A percentile compares a stretch with the other conserved stretches of the same genome.
phyloP scores from a whole-genome alignment of 2,113 vertebrate species.

The Etia nguti region DNA sequence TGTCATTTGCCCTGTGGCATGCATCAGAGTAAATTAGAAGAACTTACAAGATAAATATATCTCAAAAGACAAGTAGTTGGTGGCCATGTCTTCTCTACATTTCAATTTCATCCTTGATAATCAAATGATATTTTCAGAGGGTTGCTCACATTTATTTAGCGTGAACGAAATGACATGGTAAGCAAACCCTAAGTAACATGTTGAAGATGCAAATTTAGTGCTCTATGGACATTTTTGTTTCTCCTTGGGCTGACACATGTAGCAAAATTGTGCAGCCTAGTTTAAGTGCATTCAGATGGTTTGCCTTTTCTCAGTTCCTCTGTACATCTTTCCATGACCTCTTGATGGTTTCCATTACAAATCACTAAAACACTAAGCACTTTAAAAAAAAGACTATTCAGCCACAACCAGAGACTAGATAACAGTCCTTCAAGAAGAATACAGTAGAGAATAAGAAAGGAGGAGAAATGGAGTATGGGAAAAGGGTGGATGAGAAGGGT shows the following conservation, averaged over 20 bases:
- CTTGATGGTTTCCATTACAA: neutral
- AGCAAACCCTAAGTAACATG: neutral
- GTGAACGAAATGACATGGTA: neutral
- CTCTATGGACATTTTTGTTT: neutral
- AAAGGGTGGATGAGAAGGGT: neutral
- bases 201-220: neutral
- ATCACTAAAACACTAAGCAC: neutral
- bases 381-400: neutral
- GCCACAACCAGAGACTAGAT: conserved; percentile 15
- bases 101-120: neutral
- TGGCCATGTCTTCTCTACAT: neutral
- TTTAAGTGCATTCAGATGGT: neutral
- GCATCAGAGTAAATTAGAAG: conserved; percentile 21
- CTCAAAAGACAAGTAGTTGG: conserved; percentile 28
- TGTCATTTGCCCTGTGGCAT: conserved; percentile 17
- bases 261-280: neutral
- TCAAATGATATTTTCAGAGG: neutral
- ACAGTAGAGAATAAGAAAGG: conserved; percentile 9
- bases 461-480: conserved; percentile 50
- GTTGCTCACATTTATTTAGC: neutral
- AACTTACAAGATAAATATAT: conserved; percentile 17
- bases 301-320: neutral
- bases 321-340: neutral
- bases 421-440: conserved; percentile 25
- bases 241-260: neutral